Evolutionary conservation across 2,113 vertebrate species (phyloP).

Genomic region (Daphoenositta chrysoptera): DNA sequence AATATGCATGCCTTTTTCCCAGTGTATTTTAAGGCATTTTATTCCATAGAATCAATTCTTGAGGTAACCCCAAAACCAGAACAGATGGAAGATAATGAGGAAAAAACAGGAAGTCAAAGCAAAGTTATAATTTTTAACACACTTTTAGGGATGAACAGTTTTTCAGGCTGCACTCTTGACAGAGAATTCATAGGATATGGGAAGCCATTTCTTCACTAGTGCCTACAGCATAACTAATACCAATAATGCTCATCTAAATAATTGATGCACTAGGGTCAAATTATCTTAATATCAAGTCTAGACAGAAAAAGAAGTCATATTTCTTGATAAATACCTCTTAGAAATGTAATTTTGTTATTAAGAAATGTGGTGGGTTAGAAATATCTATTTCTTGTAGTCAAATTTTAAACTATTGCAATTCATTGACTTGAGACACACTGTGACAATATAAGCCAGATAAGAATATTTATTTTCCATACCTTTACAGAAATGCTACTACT

Average conservation of each 20-base stretch:
- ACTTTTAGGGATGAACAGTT: slow-evolving; percentile 6
- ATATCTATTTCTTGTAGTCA: not conserved
- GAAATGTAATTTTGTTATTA: not conserved
- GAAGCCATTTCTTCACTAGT: not conserved
- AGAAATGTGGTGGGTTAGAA: not conserved
- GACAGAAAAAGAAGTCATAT: not conserved
- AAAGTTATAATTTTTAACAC: not conserved
- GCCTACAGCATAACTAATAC: not conserved
- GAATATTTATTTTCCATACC: not conserved
- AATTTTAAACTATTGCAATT: not conserved
- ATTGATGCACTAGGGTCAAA: not conserved
- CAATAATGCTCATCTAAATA: not conserved
- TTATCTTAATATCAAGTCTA: not conserved
- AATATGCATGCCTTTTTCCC: not conserved
- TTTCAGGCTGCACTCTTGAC: not conserved
- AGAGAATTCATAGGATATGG: not conserved
- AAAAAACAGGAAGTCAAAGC: slow-evolving; percentile 17
- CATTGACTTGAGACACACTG: not conserved
- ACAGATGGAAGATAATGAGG: slow-evolving; percentile 45
- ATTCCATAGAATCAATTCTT: not conserved
- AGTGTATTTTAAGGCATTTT: not conserved
- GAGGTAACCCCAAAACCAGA: slow-evolving; percentile 9
- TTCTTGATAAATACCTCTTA: not conserved
- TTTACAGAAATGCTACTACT: not conserved
- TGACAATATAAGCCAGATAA: not conserved